These are phyloP conservation scores for Tanaodytes sp. DNA, from an alignment of 2,888 invertebrate genomes.

Conservation along the genomic window DNA sequence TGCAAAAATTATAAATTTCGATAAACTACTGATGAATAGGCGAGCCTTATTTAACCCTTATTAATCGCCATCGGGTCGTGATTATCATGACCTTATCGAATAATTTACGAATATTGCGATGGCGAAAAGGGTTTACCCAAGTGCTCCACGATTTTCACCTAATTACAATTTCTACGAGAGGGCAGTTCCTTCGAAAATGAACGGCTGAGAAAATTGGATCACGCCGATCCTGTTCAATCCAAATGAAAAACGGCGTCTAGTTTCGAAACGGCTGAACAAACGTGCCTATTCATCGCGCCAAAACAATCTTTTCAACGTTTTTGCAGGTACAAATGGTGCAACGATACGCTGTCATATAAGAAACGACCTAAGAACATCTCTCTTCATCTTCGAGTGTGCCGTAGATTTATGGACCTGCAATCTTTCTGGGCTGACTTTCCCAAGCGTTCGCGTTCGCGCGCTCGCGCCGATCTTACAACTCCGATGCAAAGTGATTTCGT, in stretches of 20 bases:
- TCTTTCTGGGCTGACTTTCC: slow-evolving; percentile 62
- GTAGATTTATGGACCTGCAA: slow-evolving; percentile 66
- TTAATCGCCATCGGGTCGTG: too few species aligned
- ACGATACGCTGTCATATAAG: slow-evolving; percentile 54
- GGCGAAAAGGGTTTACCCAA: too few species aligned
- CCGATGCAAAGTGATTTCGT: slow-evolving; percentile 51
- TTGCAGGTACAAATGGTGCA: slow-evolving; percentile 48
- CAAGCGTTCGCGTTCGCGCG: slow-evolving; percentile 60
- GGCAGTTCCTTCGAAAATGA: not conserved
- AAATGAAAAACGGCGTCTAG: not conserved
- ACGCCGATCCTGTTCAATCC: not conserved
- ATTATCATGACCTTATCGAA: too few species aligned
- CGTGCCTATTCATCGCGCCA: slow-evolving; percentile 17
- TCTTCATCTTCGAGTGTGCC: slow-evolving; percentile 66
- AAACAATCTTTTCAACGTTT: slow-evolving; percentile 34
- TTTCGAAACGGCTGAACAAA: slow-evolving; percentile 20
- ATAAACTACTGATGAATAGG: too few species aligned
- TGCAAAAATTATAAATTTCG: too few species aligned
- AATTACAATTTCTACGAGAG: not conserved
- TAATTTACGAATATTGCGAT: too few species aligned
- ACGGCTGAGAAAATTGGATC: slow-evolving; percentile 3
- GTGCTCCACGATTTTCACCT: too few species aligned
- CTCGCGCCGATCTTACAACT: slow-evolving; percentile 62
- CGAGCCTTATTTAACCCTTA: too few species aligned
- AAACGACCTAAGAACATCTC: slow-evolving; percentile 59